Percentiles rank a stretch among this genome's conserved stretches.
phyloP scores from a whole-genome alignment of 2,113 vertebrate genomes.

The Cisticola juncidis region DNA sequence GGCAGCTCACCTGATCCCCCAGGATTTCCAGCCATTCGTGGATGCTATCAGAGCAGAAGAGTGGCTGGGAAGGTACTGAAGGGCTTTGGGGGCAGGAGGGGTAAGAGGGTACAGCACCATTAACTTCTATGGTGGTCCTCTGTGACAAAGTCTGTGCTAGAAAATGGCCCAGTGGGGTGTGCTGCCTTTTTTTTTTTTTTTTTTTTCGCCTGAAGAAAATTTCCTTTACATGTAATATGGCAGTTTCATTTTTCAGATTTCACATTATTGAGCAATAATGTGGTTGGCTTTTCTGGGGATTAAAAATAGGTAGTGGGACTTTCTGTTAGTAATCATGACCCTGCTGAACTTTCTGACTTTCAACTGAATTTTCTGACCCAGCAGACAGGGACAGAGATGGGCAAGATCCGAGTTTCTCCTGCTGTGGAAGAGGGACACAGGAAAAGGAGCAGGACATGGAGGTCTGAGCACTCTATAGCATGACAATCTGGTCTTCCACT shows the following conservation, averaged over 20 bases:
- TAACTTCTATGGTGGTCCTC: rapidly evolving
- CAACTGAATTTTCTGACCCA: not conserved
- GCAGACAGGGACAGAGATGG: not conserved
- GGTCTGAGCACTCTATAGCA: not conserved
- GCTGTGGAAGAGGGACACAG: not conserved
- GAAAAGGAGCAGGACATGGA: not conserved
- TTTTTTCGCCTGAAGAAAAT: not conserved
- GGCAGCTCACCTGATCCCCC: not conserved
- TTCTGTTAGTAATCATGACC: not conserved
- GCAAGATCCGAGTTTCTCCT: not conserved
- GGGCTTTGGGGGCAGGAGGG: not conserved
- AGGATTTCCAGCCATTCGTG: rapidly evolving
- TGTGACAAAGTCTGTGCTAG: rapidly evolving
- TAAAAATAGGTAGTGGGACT: not conserved
- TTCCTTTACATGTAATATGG: not conserved
- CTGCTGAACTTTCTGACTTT: not conserved
- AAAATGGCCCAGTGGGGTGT: not conserved
- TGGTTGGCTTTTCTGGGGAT: not conserved
- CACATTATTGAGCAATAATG: not conserved
- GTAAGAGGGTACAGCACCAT: not conserved
- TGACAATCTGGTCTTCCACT: rapidly evolving
- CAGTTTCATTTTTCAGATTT: not conserved
- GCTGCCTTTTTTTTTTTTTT: not conserved
- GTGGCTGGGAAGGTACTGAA: not conserved
- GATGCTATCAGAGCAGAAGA: not conserved